Conservation (phyloP, 35 echinoderm and acorn worm species). For the Heliocidaris tuberculata region DNA sequence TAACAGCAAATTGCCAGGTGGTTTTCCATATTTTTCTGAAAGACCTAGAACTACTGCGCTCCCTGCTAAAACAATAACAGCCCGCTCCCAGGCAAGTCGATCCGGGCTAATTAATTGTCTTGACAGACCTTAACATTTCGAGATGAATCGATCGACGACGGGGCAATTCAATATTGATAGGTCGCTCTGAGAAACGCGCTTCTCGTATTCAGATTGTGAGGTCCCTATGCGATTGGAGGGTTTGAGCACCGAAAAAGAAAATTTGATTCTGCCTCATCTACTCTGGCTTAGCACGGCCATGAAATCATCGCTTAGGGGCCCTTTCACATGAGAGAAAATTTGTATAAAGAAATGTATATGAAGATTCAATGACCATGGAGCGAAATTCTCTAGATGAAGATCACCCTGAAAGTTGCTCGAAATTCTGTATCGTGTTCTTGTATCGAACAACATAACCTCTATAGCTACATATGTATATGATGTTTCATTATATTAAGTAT, state of each 20-base stretch:
- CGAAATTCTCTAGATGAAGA: no score
- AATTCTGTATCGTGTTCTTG: no score
- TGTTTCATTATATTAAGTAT: no score
- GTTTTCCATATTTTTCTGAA: background rate
- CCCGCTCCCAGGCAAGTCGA: background rate
- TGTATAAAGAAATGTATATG: background rate
- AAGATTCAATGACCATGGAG: no score
- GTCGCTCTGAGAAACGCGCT: background rate
- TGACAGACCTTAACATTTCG: background rate
- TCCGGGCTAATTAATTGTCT: constrained; percentile 10
- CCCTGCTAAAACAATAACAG: background rate
- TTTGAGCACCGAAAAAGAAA: background rate
- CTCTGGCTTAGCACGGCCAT: background rate
- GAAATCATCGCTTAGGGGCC: background rate
- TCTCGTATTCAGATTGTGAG: background rate
- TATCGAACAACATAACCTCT: no score
- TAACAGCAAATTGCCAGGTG: background rate
- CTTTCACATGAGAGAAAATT: no score
- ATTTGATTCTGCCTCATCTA: background rate
- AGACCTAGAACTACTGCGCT: background rate
- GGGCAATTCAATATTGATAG: constrained; percentile 16
- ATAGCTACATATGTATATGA: no score
- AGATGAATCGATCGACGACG: background rate
- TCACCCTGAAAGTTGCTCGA: no score
- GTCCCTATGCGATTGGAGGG: background rate